These are phyloP conservation scores for Mus pahari DNA, from an alignment of 2,113 vertebrate species.

Conservation along the genomic window DNA sequence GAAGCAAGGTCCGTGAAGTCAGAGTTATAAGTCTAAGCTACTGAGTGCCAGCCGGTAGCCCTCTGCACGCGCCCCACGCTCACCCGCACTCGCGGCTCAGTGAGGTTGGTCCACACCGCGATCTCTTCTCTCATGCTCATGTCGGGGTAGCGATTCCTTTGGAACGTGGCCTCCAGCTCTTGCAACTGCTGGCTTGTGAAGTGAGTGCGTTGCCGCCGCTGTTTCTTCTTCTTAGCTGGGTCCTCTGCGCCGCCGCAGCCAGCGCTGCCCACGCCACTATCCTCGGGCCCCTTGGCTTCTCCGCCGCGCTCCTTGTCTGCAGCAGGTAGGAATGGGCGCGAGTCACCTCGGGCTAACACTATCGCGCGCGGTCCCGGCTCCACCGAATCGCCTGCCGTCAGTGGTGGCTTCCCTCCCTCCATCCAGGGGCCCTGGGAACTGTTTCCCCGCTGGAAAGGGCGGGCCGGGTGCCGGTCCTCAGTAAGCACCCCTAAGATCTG, in stretches of 20 bases:
- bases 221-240: conserved; percentile 96
- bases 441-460: neutral
- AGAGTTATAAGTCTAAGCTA: neutral
- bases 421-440: neutral
- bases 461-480: neutral
- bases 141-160: conserved; percentile 98
- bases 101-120: conserved; percentile 99
- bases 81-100: conserved; percentile 97
- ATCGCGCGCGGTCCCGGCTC: conserved; percentile 69
- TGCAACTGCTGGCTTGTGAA: conserved; percentile 99
- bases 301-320: conserved; percentile 94
- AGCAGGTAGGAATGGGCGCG: conserved; percentile 41
- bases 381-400: conserved; percentile 57
- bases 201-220: conserved; percentile 96
- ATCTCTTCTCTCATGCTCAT: conserved; percentile 99
- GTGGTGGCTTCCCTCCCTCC: conserved; percentile 6
- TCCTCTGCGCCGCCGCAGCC: conserved; percentile 94
- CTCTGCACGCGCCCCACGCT: conserved; percentile 72
- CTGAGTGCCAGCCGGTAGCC: neutral
- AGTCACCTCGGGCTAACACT: conserved; percentile 40
- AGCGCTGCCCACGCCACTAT: conserved; percentile 88
- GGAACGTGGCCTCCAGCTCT: conserved; percentile 98
- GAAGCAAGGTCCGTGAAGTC: neutral
- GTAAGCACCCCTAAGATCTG: neutral
- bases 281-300: conserved; percentile 92